Conservation (phyloP, 2,888 invertebrate species). For the Lasioglossum pauxillum region DNA sequence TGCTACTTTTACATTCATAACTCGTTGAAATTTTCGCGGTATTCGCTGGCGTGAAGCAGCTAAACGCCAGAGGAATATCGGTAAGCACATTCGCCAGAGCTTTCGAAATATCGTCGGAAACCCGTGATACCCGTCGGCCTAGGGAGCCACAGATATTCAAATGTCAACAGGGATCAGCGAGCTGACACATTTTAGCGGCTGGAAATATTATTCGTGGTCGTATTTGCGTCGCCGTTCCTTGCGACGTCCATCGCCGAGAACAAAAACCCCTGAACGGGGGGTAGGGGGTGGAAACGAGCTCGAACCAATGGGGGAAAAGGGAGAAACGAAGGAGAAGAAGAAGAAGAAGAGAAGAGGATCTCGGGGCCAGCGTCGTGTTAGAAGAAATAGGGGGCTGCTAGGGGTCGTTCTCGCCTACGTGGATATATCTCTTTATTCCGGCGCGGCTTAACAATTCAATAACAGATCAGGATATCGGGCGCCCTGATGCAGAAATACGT, state of each 20-base stretch:
- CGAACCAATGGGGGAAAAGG: conserved; percentile 15
- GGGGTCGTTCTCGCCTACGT: conserved; percentile 69
- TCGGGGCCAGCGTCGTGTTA: conserved; percentile 34
- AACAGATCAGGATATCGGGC: conserved; percentile 78
- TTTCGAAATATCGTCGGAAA: conserved; percentile 77
- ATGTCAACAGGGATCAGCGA: conserved; percentile 83
- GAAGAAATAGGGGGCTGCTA: conserved; percentile 53
- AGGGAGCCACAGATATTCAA: conserved; percentile 80
- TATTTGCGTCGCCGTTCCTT: conserved; percentile 37
- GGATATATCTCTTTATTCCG: conserved; percentile 79
- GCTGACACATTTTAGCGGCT: conserved; percentile 84
- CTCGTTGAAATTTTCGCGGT: neutral
- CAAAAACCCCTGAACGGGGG: neutral
- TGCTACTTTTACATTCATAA: neutral
- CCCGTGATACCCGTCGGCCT: conserved; percentile 65
- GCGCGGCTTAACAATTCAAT: conserved; percentile 83
- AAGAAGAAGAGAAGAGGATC: neutral
- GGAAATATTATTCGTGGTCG: conserved; percentile 83
- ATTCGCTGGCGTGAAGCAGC: neutral
- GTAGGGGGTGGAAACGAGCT: conserved; percentile 26
- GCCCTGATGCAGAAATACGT: conserved; percentile 58
- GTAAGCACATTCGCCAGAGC: conserved; percentile 68
- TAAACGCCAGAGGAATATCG: conserved; percentile 62
- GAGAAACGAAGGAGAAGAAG: conserved; percentile 10
- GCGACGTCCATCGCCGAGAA: conserved; percentile 54